A percentile compares a stretch with the other conserved stretches of the same genome.
Conservation (phyloP, 2,113 vertebrate species). For the Chaetops frenatus region DNA sequence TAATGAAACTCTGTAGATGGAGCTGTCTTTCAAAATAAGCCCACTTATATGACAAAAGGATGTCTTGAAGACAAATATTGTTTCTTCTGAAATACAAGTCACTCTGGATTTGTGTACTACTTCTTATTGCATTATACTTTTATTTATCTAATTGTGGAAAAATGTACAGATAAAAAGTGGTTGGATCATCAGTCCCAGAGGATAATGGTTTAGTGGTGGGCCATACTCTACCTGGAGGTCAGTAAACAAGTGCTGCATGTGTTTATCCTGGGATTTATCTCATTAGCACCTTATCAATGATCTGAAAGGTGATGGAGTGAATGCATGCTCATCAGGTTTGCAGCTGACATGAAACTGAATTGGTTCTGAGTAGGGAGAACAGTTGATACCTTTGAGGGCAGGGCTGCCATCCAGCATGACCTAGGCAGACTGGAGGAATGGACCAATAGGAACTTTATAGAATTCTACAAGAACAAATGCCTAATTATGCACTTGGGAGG, state of each 20-base stretch:
- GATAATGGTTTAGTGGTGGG: neutral
- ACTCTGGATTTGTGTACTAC: neutral
- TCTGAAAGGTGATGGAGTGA: neutral
- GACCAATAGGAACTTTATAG: neutral
- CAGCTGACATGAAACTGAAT: neutral
- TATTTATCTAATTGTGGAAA: neutral
- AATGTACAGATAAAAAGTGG: neutral
- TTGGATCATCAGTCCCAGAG: neutral
- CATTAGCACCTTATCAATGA: neutral
- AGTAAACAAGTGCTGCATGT: neutral
- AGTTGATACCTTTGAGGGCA: neutral
- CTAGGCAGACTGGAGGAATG: neutral
- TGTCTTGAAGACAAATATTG: neutral
- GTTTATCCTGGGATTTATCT: neutral
- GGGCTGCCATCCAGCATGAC: neutral
- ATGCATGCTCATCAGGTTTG: neutral
- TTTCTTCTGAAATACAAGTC: neutral
- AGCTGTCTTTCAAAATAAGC: neutral
- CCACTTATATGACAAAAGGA: neutral
- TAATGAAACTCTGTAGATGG: neutral
- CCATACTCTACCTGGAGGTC: neutral
- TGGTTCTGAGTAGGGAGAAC: neutral
- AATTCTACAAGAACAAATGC: neutral
- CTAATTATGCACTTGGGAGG: neutral
- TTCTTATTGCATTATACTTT: neutral